Evolutionary conservation across 2,888 invertebrate genomes (phyloP).

Genomic region (Caenorhabditis sinica): DNA sequence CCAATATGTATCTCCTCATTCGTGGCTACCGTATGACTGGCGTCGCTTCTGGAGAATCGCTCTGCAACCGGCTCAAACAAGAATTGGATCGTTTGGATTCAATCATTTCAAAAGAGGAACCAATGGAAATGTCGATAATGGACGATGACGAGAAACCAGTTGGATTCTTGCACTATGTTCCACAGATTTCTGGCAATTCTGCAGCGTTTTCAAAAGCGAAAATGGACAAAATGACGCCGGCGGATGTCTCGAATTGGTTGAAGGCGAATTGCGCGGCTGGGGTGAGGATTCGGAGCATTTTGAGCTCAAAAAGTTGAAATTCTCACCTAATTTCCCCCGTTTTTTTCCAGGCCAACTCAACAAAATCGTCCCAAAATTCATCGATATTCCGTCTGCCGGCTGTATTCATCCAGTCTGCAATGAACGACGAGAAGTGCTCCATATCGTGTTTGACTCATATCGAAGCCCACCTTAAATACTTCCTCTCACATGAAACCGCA

Average conservation of each 20-base stretch:
- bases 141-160: slow-evolving; percentile 7
- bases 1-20: slow-evolving; percentile 55
- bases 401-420: slow-evolving; percentile 43
- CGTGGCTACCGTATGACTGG: slow-evolving; percentile 55
- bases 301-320: not conserved
- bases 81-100: slow-evolving; percentile 24
- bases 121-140: slow-evolving; percentile 23
- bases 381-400: slow-evolving; percentile 44
- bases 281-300: not conserved
- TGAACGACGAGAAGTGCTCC: slow-evolving; percentile 42
- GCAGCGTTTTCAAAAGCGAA: not conserved
- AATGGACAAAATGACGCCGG: slow-evolving; percentile 11
- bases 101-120: slow-evolving; percentile 28
- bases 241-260: slow-evolving; percentile 43
- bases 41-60: slow-evolving; percentile 24
- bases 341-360: slow-evolving; percentile 4
- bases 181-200: not conserved
- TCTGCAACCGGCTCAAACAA: slow-evolving; percentile 19
- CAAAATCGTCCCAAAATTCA: not conserved
- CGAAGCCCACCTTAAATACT: slow-evolving; percentile 68
- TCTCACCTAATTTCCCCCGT: too few relatives aligned
- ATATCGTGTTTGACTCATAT: slow-evolving; percentile 43
- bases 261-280: slow-evolving; percentile 33
- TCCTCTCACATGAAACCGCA: slow-evolving; percentile 61
- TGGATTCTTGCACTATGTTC: not conserved